phyloP scores from a whole-genome alignment of 2,888 invertebrate genomes.

The Trisateles emortualis region DNA sequence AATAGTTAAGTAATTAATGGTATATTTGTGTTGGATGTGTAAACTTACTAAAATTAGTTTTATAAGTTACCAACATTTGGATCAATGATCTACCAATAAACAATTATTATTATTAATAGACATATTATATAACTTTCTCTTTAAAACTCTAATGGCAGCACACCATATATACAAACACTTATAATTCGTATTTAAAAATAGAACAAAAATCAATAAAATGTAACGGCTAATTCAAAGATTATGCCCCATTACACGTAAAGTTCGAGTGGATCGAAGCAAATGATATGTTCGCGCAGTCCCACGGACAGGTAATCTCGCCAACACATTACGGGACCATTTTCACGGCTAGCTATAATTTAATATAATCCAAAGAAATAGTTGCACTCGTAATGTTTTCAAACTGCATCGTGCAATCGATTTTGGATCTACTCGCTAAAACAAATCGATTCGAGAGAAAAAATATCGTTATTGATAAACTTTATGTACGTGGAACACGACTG shows the following conservation, averaged over 20 bases:
- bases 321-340: slow-evolving; percentile 85
- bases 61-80: no score
- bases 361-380: slow-evolving; percentile 86
- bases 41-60: no score
- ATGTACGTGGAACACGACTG: slow-evolving; percentile 51
- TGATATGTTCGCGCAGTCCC: slow-evolving; percentile 81
- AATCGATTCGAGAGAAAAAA: slow-evolving; percentile 39
- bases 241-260: slow-evolving; percentile 75
- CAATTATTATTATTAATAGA: no score
- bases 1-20: no score
- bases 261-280: slow-evolving; percentile 71
- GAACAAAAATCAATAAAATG: slow-evolving; percentile 77
- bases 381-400: slow-evolving; percentile 66
- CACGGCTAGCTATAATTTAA: slow-evolving; percentile 86
- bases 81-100: no score
- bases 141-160: background rate
- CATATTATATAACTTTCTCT: background rate
- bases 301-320: slow-evolving; percentile 78
- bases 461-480: slow-evolving; percentile 35
- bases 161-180: slow-evolving; percentile 32
- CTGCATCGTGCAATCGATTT: slow-evolving; percentile 47
- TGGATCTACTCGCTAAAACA: slow-evolving; percentile 42
- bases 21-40: no score
- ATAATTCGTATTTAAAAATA: slow-evolving; percentile 59
- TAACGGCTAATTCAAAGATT: slow-evolving; percentile 83